Conservation (phyloP, 2,797 vertebrate species). For the Dryobates pubescens region DNA sequence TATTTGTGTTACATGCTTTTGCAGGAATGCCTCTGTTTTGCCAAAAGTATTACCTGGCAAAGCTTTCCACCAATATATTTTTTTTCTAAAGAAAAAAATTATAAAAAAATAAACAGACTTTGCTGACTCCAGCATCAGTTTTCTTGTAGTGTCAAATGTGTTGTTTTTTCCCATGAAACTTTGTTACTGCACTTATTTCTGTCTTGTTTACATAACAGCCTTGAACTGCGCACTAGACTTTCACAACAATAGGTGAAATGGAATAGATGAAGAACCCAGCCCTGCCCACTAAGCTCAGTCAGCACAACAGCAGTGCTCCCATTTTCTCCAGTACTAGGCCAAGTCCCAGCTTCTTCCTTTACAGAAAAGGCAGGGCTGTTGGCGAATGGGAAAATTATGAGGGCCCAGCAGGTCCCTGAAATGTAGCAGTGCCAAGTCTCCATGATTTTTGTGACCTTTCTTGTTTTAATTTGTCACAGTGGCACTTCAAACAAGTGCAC, state of each 20-base stretch:
- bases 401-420: constrained; percentile 6
- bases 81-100: background rate
- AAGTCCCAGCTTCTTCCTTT: background rate
- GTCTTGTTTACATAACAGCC: constrained; percentile 45
- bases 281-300: background rate
- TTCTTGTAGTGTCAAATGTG: background rate
- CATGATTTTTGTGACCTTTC: background rate
- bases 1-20: background rate
- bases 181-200: constrained; percentile 35
- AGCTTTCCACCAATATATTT: background rate
- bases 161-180: constrained; percentile 33
- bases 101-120: background rate
- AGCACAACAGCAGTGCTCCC: background rate
- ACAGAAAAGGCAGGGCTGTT: constrained; percentile 27
- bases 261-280: background rate
- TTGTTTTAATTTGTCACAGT: background rate
- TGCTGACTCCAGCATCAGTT: background rate
- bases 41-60: constrained; percentile 8
- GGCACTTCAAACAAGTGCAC: background rate
- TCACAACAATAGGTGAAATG: constrained; percentile 32
- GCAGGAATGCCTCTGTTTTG: constrained; percentile 3
- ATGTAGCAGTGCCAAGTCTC: constrained; percentile 30
- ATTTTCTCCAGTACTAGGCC: background rate
- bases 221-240: constrained; percentile 25
- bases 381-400: constrained; percentile 26